Evolutionary conservation across 2,113 vertebrate genomes (phyloP), one percentile per base, ranked within the genome.

Genomic region (Grammomys dolichurus): DNA sequence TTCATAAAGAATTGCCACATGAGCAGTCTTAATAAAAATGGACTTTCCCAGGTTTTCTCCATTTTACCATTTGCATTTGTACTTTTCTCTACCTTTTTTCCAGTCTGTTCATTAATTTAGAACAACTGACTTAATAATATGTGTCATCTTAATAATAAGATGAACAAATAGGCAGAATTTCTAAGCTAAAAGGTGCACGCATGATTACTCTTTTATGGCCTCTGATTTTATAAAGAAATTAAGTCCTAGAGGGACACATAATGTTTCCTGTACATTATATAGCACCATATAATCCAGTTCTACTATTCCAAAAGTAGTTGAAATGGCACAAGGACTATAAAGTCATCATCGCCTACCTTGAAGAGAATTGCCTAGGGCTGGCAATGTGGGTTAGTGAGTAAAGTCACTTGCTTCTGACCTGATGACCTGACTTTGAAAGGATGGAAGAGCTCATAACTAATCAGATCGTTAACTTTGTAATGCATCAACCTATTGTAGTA

Each of bases 211-310:
- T 67, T n/a, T 91, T 69, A 89, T 46, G 13, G 70, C 11, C 33
- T n/a, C n/a, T 89, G 31, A 56, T 89, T 73, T 82, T 82, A 82
- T 46, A 87, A 86, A 76, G 24, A 56, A 92, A 95, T 86, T 60
- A 95, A 90, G 58, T 87, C 56, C 20, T 60, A 85, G 8, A 93
- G 33, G 3, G 46, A 81, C 20, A 54, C 28, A 16, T 28, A 17
- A 46, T 6, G 48, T 67, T 86, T 69, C 43, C 22, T 48, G 43
- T 16, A 31, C 20, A 48, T 69, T 33, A 67, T 48, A 33, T 36
- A 86, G 63, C 63, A 81, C 54, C 63, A 81, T 70, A 70, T 56
- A 43, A 43, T 1, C 16, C n/a, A 36, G 60, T 80, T 48, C 43
- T 81, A 43, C 69, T 70, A 81, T 56, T 81, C 77, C n/a, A 58